Base-by-base conservation (phyloP, 2,888 invertebrate genomes). In the Chesias legatella region DNA sequence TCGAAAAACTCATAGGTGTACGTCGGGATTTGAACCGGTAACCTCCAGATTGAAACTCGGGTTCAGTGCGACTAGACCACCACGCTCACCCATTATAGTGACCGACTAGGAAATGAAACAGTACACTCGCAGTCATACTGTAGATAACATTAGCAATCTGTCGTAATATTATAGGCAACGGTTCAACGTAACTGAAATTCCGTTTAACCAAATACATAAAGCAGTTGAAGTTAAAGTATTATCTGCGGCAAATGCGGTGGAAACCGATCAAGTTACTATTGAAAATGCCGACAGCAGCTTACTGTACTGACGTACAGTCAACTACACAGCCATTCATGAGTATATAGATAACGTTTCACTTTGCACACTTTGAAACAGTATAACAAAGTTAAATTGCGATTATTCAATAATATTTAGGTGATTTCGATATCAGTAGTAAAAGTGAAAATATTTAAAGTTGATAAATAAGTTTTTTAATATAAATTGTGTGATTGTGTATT, bases 261-360 rank as follows among this genome's bases (percentile, higher is more conserved):
- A 79, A 78, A 79, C 72, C 73, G 64, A 75, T 76, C 67, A 63
- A 61, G 68, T 73, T 71, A 67, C 77, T 63, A 74, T 73, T 68
- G 70, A 73, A 78, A 73, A 70, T 43, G 45, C 49, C 45, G 41
- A 51, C 49, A 44, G 37, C n/a, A 51, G 41, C 41, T n/a, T n/a
- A 25, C 67, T 63, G n/a, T 62, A 58, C 60, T 66, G 58, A 52
- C 56, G 53, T 65, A 37, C 37, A 33, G 25, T 29, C 22, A 25
- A 24, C 7, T 13, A 25, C 10, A 28, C 20, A 33, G 28, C 13
- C 13, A 17, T 17, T 17, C 5, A 17, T 17, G 13, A 17, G 13
- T 17, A 17, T 17, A 17, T 17, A 17, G 13, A 17, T 17, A 5
- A 17, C 5, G 5, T 17, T 17, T 17, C 13, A 17, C 13, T 17